Percentiles rank a stretch among this genome's conserved stretches.
Evolutionary conservation across 2,888 invertebrate species (phyloP).

Genomic region (Beris morrisii): DNA sequence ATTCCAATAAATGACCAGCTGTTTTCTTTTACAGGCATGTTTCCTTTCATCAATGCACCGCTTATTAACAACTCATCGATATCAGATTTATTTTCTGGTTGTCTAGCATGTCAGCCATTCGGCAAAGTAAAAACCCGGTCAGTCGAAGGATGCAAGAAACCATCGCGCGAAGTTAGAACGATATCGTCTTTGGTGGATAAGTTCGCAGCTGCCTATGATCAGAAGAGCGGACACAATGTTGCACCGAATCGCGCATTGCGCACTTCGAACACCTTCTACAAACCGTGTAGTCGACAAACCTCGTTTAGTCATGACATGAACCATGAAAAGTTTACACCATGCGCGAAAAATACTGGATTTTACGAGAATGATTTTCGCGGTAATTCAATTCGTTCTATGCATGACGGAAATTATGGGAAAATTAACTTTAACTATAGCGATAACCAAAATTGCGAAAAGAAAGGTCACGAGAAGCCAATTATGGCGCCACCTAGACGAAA

Average conservation of each 20-base stretch:
- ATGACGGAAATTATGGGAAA: constrained; percentile 16
- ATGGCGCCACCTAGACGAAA: constrained; percentile 32
- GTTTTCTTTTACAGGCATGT: constrained; percentile 34
- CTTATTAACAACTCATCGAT: constrained; percentile 33
- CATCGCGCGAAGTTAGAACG: constrained; percentile 38
- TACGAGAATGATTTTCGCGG: constrained; percentile 1
- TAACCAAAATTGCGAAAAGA: background rate
- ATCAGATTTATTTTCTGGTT: constrained; percentile 31
- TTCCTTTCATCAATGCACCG: constrained; percentile 38
- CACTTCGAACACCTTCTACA: constrained; percentile 11
- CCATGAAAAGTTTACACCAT: constrained; percentile 39
- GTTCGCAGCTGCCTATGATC: constrained; percentile 25
- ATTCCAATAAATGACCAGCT: background rate
- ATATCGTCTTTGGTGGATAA: constrained; percentile 40
- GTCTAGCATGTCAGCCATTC: constrained; percentile 36
- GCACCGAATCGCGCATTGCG: background rate
- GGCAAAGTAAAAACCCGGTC: constrained; percentile 27
- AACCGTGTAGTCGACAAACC: constrained; percentile 19
- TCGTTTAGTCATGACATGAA: constrained; percentile 33
- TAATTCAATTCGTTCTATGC: background rate
- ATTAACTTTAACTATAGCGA: constrained; percentile 8
- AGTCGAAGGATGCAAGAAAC: constrained; percentile 1
- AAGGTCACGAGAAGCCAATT: constrained; percentile 14
- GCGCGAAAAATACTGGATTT: constrained; percentile 18
- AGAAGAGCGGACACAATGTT: constrained; percentile 16